phyloP scores from a whole-genome alignment of 2,888 invertebrate species.

The Strigamia transsilvanica region DNA sequence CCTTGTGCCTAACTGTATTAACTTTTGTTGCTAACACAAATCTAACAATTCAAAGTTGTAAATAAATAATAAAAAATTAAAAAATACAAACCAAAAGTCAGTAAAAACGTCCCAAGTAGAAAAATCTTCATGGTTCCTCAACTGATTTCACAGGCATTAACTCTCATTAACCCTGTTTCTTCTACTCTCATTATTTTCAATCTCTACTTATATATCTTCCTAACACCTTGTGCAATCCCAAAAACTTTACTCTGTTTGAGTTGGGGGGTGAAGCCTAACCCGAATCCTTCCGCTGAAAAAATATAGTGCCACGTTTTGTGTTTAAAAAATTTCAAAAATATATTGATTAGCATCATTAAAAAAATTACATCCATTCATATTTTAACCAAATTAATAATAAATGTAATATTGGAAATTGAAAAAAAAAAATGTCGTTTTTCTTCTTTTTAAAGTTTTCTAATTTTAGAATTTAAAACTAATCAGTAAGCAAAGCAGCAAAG shows the following conservation, averaged over 20 bases:
- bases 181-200: neutral
- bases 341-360: neutral
- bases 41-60: neutral
- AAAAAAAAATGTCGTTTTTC: no score
- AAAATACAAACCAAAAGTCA: neutral
- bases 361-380: neutral
- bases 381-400: no score
- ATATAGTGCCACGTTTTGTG: neutral
- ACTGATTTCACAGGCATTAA: neutral
- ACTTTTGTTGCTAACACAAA: no score
- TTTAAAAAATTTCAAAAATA: neutral
- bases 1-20: no score
- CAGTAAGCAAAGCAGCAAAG: no score
- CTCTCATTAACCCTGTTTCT: neutral
- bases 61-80: neutral
- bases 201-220: neutral
- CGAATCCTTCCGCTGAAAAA: slow-evolving; percentile 2
- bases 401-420: no score
- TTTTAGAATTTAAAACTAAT: no score
- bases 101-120: neutral
- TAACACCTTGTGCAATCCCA: neutral
- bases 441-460: no score
- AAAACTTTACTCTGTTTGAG: neutral
- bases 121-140: slow-evolving; percentile 2
- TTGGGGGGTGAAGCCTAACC: slow-evolving; percentile 26